These are phyloP conservation scores for Neotoxoptera formosana DNA, from an alignment of 1,140 invertebrate species.

Conservation along the genomic window DNA sequence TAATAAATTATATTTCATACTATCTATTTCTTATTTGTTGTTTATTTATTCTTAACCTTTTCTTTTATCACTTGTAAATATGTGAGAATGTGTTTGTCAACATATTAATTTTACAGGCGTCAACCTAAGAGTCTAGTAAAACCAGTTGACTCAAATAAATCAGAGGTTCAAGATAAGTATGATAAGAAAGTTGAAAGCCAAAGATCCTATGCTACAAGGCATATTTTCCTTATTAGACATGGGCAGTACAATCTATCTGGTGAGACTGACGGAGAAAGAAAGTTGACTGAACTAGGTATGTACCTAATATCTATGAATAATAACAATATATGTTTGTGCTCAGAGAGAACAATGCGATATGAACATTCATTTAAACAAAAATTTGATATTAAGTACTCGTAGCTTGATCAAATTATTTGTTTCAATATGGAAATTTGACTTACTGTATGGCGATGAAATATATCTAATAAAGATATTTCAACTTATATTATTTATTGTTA, in stretches of 20 bases:
- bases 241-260: slow-evolving; percentile 89
- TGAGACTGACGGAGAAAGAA: slow-evolving; percentile 75
- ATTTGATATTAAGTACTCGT: background rate
- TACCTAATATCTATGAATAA: slow-evolving; percentile 59
- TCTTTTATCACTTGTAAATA: background rate
- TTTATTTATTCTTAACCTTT: slow-evolving; percentile 52
- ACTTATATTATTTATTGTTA: background rate
- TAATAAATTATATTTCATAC: slow-evolving; percentile 52
- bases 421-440: background rate
- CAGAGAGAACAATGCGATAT: background rate
- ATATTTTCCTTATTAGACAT: slow-evolving; percentile 92
- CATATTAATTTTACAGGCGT: slow-evolving; percentile 68
- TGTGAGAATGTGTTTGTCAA: slow-evolving; percentile 48
- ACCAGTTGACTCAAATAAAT: slow-evolving; percentile 66
- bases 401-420: background rate
- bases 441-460: background rate
- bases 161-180: slow-evolving; percentile 70
- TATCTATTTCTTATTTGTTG: background rate
- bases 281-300: slow-evolving; percentile 80
- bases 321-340: background rate
- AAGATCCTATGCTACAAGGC: slow-evolving; percentile 76
- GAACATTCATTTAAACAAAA: background rate
- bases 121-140: slow-evolving; percentile 77
- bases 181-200: slow-evolving; percentile 60
- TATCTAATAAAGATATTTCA: background rate